Conservation (phyloP, 2,888 invertebrate species). For the Dioctria rufipes region DNA sequence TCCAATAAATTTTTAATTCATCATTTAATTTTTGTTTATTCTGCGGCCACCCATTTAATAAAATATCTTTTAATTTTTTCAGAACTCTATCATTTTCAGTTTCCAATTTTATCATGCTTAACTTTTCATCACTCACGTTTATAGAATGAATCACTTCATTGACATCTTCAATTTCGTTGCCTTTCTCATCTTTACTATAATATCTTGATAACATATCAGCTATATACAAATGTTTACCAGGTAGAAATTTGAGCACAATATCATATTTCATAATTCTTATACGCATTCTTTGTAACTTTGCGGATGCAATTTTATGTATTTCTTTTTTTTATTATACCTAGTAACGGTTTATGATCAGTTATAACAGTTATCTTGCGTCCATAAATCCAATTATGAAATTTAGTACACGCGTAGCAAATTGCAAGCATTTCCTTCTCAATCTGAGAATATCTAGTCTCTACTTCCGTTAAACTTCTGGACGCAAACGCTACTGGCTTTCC, state of each 20-base stretch:
- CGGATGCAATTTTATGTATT: too few relatives aligned
- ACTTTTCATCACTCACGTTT: not conserved
- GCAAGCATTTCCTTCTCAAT: slow-evolving; percentile 59
- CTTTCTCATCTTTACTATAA: not conserved
- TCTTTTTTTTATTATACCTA: too few relatives aligned
- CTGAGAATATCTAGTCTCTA: slow-evolving; percentile 59
- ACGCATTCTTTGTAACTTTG: too few relatives aligned
- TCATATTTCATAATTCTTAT: too few relatives aligned
- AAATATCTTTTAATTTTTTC: not conserved
- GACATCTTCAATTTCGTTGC: not conserved
- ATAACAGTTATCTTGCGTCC: too few relatives aligned
- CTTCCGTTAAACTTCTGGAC: slow-evolving; percentile 61
- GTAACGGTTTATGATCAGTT: too few relatives aligned
- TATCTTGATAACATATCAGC: not conserved
- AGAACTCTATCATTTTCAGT: not conserved
- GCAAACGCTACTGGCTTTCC: slow-evolving; percentile 57
- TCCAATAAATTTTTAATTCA: too few relatives aligned
- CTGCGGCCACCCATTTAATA: too few relatives aligned
- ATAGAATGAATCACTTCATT: not conserved
- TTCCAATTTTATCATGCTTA: not conserved
- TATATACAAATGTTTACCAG: not conserved
- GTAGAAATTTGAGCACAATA: not conserved
- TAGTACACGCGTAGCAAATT: slow-evolving; percentile 36
- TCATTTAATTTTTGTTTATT: too few relatives aligned
- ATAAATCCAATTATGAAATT: too few relatives aligned